Evolutionary conservation across 2,113 vertebrate species (phyloP), one percentile per base, ranked within the genome.

Genomic region (Falco punctatus): DNA sequence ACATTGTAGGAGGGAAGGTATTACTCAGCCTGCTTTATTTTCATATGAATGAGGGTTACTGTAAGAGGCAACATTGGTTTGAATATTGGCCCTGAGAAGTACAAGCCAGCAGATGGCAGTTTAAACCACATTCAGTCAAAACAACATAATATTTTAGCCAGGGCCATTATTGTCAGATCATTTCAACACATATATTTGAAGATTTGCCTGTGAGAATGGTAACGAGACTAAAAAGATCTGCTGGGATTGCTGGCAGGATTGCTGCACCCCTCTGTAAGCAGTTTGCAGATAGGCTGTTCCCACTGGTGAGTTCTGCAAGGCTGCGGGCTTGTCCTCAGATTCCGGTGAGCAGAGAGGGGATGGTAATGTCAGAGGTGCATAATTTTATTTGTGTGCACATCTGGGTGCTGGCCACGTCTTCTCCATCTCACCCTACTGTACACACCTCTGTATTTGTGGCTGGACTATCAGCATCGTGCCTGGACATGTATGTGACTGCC

Each of bases 91-190:
- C 66, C 87, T 88, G 90, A 92, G 94, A 94, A 55, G 62, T 94
- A 96, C 82, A 97, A 97, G 92, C 92, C 95, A 98, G 97, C 77
- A 98, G 96, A 98, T 97, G 93, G 98, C 88, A 97, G 94, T 72
- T 97, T 96, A 96, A 97, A 96, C 84, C 97, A 96, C 81, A 82
- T 70, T 97, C 97, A 94, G 79, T 86, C 88, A 93, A 97, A 97
- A 90, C 92, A 96, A 93, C 61, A 52, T 62, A 32, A 90, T 93
- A 72, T 91, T 96, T 97, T 90, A 94, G 81, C 78, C 91, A 92
- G 78, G 57, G 32, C 54, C 57, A 86, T 95, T 95, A 89, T 70
- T 89, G 54, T 87, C 83, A 91, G 73, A 87, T 92, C 61, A 61
- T 52, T 94, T 93, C 83, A 57, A 78, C 85, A 73, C 46, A 81